Percentiles rank a stretch among this genome's conserved stretches.
phyloP scores from a whole-genome alignment of 2,888 invertebrate genomes.

The Agonopterix heracliana region DNA sequence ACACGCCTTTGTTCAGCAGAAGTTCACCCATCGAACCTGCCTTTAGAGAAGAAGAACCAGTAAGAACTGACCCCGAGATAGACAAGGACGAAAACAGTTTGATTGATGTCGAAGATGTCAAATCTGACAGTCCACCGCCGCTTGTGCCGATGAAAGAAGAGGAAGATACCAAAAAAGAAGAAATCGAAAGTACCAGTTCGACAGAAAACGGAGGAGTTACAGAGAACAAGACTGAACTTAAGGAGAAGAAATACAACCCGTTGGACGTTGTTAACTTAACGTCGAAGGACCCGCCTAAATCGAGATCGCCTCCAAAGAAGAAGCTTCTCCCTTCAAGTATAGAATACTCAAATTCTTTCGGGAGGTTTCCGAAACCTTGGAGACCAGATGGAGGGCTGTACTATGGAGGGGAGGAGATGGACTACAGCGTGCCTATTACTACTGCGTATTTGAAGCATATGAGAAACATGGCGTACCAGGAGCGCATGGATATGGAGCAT shows the following conservation, averaged over 20 bases:
- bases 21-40: constrained; percentile 56
- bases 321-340: constrained; percentile 54
- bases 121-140: constrained; percentile 45
- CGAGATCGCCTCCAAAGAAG: constrained; percentile 65
- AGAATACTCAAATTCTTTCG: constrained; percentile 53
- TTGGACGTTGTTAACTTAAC: constrained; percentile 79
- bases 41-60: constrained; percentile 59
- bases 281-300: constrained; percentile 76
- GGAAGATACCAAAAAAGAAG: constrained; percentile 23
- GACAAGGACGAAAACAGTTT: constrained; percentile 67
- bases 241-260: constrained; percentile 75
- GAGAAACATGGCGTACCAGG: constrained; percentile 78
- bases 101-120: constrained; percentile 70
- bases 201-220: constrained; percentile 41
- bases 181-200: constrained; percentile 40
- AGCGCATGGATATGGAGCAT: constrained; percentile 47
- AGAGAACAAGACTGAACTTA: constrained; percentile 48
- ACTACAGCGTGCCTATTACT: constrained; percentile 92
- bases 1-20: constrained; percentile 37
- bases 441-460: constrained; percentile 92
- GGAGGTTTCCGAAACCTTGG: constrained; percentile 78
- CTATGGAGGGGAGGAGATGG: constrained; percentile 72
- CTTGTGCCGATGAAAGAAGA: constrained; percentile 28
- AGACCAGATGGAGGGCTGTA: constrained; percentile 65
- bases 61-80: constrained; percentile 64